These are phyloP conservation scores for Boleophthalmus pectinirostris DNA, from an alignment of 2,113 vertebrate genomes.

Conservation along the genomic window DNA sequence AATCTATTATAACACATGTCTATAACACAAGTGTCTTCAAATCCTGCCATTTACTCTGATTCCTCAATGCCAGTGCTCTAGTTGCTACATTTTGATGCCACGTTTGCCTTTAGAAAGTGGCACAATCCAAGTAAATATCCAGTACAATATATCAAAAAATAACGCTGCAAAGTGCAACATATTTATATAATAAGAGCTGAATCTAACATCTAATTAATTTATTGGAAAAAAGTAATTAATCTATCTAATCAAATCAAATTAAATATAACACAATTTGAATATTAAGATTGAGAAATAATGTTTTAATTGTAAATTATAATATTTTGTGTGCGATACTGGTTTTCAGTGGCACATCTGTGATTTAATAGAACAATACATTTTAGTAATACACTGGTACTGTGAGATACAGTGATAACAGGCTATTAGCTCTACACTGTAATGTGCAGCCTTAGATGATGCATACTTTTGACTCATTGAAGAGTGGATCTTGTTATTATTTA, in stretches of 20 bases:
- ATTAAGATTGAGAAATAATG: too few species aligned
- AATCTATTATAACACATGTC: neutral
- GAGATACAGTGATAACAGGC: too few species aligned
- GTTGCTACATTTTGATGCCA: conserved; percentile 34
- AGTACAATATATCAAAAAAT: too few species aligned
- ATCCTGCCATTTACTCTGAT: conserved; percentile 63
- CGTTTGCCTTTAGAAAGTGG: neutral
- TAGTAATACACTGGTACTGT: too few species aligned
- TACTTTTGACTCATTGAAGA: neutral
- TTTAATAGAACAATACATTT: neutral
- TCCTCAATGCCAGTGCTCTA: conserved; percentile 73
- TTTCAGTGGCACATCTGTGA: neutral
- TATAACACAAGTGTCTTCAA: too few species aligned
- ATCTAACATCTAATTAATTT: too few species aligned
- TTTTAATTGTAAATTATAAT: neutral
- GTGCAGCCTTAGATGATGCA: neutral
- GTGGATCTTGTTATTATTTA: neutral
- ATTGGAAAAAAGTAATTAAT: too few species aligned
- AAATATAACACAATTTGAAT: too few species aligned
- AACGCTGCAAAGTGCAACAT: too few species aligned
- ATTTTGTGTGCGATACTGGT: neutral
- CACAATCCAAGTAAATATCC: too few species aligned
- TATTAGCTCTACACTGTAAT: neutral
- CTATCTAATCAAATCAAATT: too few species aligned
- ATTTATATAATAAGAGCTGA: too few species aligned